Percentiles rank a stretch among this genome's conserved stretches.
These are phyloP conservation scores for Turritopsis rubra DNA, from an alignment of 30 jellyfish, hydroid and myxozoan species.

Conservation along the genomic window DNA sequence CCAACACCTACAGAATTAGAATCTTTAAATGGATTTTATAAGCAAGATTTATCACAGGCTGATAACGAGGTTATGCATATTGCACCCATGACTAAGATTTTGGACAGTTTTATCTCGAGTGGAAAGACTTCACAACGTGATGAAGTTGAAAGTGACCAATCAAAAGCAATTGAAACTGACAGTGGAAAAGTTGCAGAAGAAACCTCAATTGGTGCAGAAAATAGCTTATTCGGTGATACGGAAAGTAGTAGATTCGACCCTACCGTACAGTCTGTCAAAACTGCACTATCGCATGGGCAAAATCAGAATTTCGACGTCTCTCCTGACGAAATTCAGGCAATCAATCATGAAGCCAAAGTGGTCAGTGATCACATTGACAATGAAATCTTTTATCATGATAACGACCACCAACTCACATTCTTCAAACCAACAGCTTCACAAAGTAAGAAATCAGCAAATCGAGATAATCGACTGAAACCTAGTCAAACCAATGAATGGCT, in stretches of 20 bases:
- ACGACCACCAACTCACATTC: background rate
- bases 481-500: background rate
- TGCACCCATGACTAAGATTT: background rate
- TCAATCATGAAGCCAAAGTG: slow-evolving; percentile 25
- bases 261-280: background rate
- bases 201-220: background rate
- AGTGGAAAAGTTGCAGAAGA: background rate
- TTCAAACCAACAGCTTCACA: background rate
- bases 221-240: background rate
- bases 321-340: slow-evolving; percentile 22
- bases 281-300: background rate
- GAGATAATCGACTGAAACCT: background rate
- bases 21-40: background rate
- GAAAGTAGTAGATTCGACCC: slow-evolving; percentile 9
- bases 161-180: background rate
- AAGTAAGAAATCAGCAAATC: background rate
- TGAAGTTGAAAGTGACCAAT: background rate
- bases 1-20: background rate
- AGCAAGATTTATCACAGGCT: background rate
- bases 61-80: background rate
- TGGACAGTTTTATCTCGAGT: background rate
- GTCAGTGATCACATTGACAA: slow-evolving; percentile 20
- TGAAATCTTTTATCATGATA: background rate
- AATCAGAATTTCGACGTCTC: background rate
- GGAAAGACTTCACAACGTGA: background rate